Conservation (phyloP, 2,113 vertebrate species). For the Periophthalmus modestus region DNA sequence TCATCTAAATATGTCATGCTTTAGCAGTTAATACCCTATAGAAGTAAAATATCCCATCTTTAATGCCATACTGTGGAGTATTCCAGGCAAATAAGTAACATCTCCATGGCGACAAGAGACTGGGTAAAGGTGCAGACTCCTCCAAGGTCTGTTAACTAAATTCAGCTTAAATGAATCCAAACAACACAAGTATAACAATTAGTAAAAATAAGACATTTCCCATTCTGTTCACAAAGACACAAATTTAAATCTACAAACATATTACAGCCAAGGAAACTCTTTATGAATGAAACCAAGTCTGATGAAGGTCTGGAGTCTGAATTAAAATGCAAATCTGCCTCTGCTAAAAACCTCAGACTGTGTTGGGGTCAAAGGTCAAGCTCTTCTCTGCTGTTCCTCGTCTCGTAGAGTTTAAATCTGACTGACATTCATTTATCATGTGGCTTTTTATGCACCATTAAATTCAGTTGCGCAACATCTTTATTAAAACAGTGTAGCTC, state of each 20-base stretch:
- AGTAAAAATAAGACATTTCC: no score
- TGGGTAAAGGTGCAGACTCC: no score
- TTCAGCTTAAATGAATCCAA: no score
- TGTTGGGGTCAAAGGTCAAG: constrained; percentile 21
- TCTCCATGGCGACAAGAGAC: no score
- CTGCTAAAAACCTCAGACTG: constrained; percentile 14
- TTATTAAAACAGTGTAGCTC: background rate
- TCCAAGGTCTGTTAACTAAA: no score
- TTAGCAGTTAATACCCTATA: no score
- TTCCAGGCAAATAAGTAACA: no score
- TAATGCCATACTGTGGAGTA: no score
- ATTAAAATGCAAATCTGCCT: constrained; percentile 41
- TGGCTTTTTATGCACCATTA: constrained; percentile 16
- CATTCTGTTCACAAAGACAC: background rate
- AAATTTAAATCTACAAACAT: background rate
- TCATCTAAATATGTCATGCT: no score
- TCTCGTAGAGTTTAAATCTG: background rate
- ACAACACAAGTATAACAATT: no score
- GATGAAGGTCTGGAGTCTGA: constrained; percentile 24
- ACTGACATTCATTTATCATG: constrained; percentile 23
- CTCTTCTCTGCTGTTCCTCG: constrained; percentile 12
- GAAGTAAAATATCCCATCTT: no score
- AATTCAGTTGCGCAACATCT: background rate
- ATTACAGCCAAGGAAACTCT: constrained; percentile 18
- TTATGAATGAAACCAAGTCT: constrained; percentile 21